Conservation (phyloP, 2,113 vertebrate species). For the Monopterus albus region DNA sequence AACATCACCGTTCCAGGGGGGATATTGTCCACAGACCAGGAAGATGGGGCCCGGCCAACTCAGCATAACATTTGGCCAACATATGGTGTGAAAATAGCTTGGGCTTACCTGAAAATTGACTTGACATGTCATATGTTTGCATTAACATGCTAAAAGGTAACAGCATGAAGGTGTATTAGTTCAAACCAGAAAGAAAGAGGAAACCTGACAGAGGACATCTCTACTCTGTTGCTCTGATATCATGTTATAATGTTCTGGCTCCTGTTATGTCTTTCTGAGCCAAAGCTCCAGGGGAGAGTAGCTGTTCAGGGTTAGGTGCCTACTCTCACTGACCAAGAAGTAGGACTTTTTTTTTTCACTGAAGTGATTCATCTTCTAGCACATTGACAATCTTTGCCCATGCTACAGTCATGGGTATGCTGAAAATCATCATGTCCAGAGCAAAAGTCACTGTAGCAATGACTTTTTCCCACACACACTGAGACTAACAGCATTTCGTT, state of each 20-base stretch:
- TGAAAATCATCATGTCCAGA: conserved; percentile 40
- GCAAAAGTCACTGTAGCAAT: not conserved
- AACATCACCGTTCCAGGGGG: not conserved
- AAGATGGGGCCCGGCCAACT: conserved; percentile 16
- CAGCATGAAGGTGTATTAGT: conserved; percentile 32
- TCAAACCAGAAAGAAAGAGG: not conserved
- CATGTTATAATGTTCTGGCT: conserved; percentile 12
- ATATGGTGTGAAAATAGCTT: conserved; percentile 38
- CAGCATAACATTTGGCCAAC: conserved; percentile 51
- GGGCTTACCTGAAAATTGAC: conserved; percentile 18
- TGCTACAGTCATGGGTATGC: conserved; percentile 28
- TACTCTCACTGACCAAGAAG: conserved; percentile 10
- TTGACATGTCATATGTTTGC: conserved; percentile 25
- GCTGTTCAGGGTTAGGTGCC: not conserved
- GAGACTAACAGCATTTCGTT: conserved; percentile 36
- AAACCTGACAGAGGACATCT: not conserved
- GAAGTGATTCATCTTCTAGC: conserved; percentile 20
- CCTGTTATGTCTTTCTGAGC: not conserved
- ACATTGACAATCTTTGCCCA: conserved; percentile 30
- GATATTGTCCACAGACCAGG: not conserved
- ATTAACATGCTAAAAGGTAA: conserved; percentile 29
- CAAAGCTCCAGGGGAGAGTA: conserved; percentile 24
- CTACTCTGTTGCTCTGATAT: conserved; percentile 26
- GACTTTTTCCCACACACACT: conserved; percentile 36
- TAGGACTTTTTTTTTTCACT: not conserved